phyloP scores from a whole-genome alignment of 2,797 vertebrate genomes.

The Gallinago nigripennis region DNA sequence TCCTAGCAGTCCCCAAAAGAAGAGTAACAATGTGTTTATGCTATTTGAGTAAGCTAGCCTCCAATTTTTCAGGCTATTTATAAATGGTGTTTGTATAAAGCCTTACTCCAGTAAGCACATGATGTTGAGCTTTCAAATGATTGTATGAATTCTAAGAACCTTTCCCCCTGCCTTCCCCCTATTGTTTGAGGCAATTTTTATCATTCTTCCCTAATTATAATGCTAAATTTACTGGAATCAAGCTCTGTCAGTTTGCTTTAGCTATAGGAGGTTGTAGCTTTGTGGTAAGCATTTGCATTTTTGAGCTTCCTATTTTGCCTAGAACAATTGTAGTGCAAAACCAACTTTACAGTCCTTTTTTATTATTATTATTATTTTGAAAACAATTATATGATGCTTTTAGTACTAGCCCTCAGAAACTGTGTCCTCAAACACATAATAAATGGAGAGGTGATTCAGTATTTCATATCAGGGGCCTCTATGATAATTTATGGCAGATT shows the following conservation, averaged over 20 bases:
- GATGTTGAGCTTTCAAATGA: neutral
- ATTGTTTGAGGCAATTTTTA: neutral
- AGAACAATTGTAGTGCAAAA: neutral
- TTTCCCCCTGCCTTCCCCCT: fast-evolving
- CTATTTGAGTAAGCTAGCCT: neutral
- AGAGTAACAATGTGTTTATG: neutral
- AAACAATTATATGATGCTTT: neutral
- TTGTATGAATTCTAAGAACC: neutral
- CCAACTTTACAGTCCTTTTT: neutral
- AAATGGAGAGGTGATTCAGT: neutral
- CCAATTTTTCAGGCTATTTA: neutral
- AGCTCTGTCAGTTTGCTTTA: neutral
- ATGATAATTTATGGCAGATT: neutral
- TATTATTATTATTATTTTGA: neutral
- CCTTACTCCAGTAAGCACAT: neutral
- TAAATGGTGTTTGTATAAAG: neutral
- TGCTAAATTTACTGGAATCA: neutral
- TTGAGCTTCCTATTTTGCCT: neutral
- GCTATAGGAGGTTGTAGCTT: neutral
- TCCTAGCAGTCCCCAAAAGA: neutral
- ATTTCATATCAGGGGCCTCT: neutral
- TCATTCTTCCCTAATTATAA: neutral
- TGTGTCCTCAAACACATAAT: neutral
- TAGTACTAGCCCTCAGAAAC: neutral
- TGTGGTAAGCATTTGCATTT: neutral